phyloP scores from a whole-genome alignment of 2,113 vertebrate species.

The Cercocebus atys region DNA sequence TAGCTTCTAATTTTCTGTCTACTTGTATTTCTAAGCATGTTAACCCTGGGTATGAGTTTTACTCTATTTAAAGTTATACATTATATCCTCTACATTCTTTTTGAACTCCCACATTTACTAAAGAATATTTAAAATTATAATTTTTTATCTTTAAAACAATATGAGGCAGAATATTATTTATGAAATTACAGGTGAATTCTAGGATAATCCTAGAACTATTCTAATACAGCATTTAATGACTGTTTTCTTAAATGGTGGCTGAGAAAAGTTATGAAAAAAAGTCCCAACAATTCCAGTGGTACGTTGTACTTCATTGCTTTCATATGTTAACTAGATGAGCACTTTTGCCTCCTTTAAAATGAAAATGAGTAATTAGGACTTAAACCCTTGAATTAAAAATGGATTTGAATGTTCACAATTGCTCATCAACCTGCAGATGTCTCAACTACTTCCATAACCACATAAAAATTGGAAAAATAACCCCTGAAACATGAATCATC shows the following conservation, averaged over 20 bases:
- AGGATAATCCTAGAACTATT: background rate
- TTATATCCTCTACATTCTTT: background rate
- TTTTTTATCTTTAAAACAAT: slow-evolving; percentile 29
- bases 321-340: background rate
- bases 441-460: slow-evolving; percentile 28
- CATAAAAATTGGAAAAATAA: slow-evolving; percentile 45
- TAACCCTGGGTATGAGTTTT: background rate
- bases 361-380: slow-evolving; percentile 6
- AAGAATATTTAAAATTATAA: background rate
- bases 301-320: background rate
- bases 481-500: slow-evolving; percentile 17
- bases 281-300: background rate
- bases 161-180: background rate
- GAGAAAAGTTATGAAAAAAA: slow-evolving; percentile 24
- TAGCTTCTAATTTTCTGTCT: background rate
- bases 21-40: background rate
- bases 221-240: background rate
- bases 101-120: background rate
- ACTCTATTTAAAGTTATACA: background rate
- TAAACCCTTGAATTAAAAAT: background rate
- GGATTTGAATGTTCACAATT: slow-evolving; percentile 43
- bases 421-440: background rate
- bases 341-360: background rate
- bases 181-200: background rate
- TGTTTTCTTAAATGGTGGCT: background rate